Evolutionary conservation across 2,113 vertebrate species (phyloP), one percentile per base, ranked within the genome.

Genomic region (Istiophorus platypterus): DNA sequence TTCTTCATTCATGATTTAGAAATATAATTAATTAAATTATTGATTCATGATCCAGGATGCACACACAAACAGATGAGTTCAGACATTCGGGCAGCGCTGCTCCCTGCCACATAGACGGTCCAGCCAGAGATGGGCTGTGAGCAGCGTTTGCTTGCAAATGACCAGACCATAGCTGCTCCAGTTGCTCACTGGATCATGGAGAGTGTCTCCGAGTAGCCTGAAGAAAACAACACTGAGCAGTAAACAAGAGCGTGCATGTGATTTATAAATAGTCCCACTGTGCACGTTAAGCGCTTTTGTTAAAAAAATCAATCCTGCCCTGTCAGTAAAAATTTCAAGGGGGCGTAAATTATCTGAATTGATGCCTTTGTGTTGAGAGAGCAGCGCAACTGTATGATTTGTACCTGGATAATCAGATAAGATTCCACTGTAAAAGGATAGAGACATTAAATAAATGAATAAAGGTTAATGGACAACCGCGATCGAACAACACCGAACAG

Each of bases 111-210:
- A 59, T n/a, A n/a, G 59, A 49, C 74, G 58, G 20, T 7, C 52
- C 20, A 11, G n/a, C 49, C 8, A 10, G 20, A 54, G 51, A 54
- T 10, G 12, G 22, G 31, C 65, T 52, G 80, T 18, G 31, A 67
- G 57, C 29, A 68, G 68, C 62, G 76, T 72, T 87, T 89, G 82
- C 81, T 85, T 83, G 81, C 73, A 81, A 70, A 64, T 76, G 51
- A 81, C 42, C 76, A 81, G 76, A 75, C 31, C 79, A 72, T 62
- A 41, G 75, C 56, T 12, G 66, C 68, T 80, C n/a, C 59, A 65
- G 27, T 78, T 41, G 63, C 62, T 82, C 59, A 61, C 56, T 76
- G 76, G 77, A 83, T 89, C 88, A 76, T 2, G 6, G 65, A 24
- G 47, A 26, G 7, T 75, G 51, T 59, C 72, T 82, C 39, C 41